phyloP scores from a whole-genome alignment of 2,113 vertebrate species.

The Eolophus roseicapilla region DNA sequence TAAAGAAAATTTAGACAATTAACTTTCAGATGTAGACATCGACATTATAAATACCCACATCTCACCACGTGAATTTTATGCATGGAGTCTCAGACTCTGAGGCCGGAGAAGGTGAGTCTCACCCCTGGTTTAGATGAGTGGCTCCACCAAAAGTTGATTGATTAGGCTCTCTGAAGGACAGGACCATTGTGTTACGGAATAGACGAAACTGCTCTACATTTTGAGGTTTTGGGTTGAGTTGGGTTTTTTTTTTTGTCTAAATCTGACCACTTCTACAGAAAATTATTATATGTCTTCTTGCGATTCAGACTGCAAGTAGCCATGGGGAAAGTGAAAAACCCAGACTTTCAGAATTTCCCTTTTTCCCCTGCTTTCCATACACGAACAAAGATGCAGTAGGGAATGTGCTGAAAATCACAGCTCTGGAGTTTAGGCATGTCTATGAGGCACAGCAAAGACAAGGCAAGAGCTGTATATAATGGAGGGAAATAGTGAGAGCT shows the following conservation, averaged over 20 bases:
- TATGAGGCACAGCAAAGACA: not conserved
- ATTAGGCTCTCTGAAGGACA: not conserved
- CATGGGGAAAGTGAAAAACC: not conserved
- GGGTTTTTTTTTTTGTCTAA: fast-evolving
- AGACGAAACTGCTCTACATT: not conserved
- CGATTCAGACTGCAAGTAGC: not conserved
- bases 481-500: not conserved
- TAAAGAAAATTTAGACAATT: not conserved
- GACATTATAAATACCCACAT: not conserved
- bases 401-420: not conserved
- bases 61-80: not conserved
- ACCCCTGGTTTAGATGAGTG: not conserved
- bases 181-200: not conserved
- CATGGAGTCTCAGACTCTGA: not conserved
- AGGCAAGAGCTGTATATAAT: not conserved
- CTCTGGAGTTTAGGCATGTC: not conserved
- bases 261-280: not conserved
- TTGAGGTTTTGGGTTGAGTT: not conserved
- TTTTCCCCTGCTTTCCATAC: not conserved
- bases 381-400: not conserved
- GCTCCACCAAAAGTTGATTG: not conserved
- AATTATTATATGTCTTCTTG: not conserved
- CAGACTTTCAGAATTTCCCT: not conserved
- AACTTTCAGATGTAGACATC: not conserved
- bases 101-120: not conserved